Conservation (phyloP, 2,888 invertebrate genomes). For the Deilephila elpenor region DNA sequence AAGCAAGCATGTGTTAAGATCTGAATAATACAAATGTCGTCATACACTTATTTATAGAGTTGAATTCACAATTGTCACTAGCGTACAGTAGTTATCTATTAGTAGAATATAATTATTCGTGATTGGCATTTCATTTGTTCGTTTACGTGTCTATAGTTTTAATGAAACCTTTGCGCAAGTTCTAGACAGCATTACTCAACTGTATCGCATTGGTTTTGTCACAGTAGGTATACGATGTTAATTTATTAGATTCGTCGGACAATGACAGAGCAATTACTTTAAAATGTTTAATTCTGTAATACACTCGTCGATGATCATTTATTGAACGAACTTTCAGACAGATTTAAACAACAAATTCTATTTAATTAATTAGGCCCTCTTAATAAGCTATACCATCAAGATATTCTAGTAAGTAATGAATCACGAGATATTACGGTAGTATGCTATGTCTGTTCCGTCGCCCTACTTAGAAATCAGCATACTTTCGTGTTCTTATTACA, state of each 20-base stretch:
- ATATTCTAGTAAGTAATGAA: not conserved
- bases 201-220: conserved; percentile 29
- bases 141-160: conserved; percentile 28
- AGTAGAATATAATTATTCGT: conserved; percentile 47
- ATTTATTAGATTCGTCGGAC: conserved; percentile 31
- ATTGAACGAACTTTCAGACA: too few species aligned
- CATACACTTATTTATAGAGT: conserved; percentile 70
- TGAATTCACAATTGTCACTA: conserved; percentile 71
- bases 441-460: not conserved
- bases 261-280: conserved; percentile 18
- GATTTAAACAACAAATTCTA: too few species aligned
- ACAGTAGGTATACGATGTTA: conserved; percentile 33
- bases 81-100: conserved; percentile 39
- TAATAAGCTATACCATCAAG: not conserved
- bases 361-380: too few species aligned
- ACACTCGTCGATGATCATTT: too few species aligned
- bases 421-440: not conserved
- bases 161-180: conserved; percentile 29
- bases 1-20: conserved; percentile 13
- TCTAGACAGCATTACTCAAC: conserved; percentile 21
- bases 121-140: conserved; percentile 47
- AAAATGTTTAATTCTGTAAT: not conserved
- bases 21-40: conserved; percentile 58
- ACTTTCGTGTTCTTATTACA: not conserved
- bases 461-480: conserved; percentile 13